Base-by-base conservation (phyloP, 2,113 vertebrate species). In the Hypocryptadius cinnamomeus region DNA sequence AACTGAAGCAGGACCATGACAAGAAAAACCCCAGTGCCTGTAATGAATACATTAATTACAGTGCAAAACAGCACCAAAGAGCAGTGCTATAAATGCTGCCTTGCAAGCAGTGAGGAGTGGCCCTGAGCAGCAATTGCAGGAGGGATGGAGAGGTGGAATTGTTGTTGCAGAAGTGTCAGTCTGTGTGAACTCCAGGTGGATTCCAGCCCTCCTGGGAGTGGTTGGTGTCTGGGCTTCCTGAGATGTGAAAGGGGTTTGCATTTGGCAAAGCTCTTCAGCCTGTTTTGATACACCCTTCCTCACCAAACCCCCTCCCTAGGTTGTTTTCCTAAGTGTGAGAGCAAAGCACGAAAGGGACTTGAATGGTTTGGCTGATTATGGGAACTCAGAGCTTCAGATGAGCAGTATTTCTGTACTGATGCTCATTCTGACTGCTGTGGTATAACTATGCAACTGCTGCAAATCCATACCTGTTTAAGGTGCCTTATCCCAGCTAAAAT, bases 191-290 rank as follows among this genome's bases (percentile, higher is more conserved):
- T 22, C 40, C 28, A 6, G 4, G 7, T 39, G 66, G 44, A n/a
- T 63, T 69, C 48, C 54, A 80, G 50, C 16, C 13, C 74, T 86
- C 13, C 44, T 57, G 37, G 4, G 1, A 44, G 16, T 51, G 53
- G 11, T 9, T 66, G 42, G 9, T 71, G 48, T 35, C 65, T 72
- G 57, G 42, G 37, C 24, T 60, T 79, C 45, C 83, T 25, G 25
- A 35, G 13, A 37, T 18, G 25, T 47, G 44, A 89, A 81, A 9
- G 19, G 6, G 10, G 4, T 63, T 18, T 18, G 30, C 40, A 10
- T 54, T 92, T 88, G 78, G 56, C 54, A 92, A 33, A 86, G 51
- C 56, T 86, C 31, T 73, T 89, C 60, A 86, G 68, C 37, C 13
- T 61, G 59, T 50, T 83, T 85, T 72, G 70, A 10, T 21, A 23